Percentiles rank a stretch among this genome's conserved stretches.
These are phyloP conservation scores for Drosophila borborema DNA, from an alignment of 2,888 invertebrate species.

Conservation along the genomic window DNA sequence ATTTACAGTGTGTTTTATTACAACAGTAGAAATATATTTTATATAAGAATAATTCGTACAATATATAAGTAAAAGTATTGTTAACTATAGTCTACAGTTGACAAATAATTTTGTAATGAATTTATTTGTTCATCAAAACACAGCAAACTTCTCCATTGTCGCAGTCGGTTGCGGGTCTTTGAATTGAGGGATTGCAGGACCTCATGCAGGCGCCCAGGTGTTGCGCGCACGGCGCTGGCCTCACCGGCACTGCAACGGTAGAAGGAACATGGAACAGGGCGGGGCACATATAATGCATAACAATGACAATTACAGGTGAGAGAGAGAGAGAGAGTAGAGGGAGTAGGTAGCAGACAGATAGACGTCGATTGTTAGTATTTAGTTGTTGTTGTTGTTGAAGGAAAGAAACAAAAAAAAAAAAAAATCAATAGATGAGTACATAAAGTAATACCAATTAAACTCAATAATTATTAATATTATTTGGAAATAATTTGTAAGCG, in stretches of 20 bases:
- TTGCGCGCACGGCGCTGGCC: slow-evolving; percentile 82
- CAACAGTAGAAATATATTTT: slow-evolving; percentile 59
- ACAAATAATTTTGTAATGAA: slow-evolving; percentile 19
- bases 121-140: slow-evolving; percentile 68
- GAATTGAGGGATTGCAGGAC: slow-evolving; percentile 69
- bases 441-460: slow-evolving; percentile 49
- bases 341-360: slow-evolving; percentile 16
- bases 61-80: slow-evolving; percentile 67
- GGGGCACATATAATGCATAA: slow-evolving; percentile 25
- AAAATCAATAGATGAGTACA: slow-evolving; percentile 40
- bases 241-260: slow-evolving; percentile 77
- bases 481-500: slow-evolving; percentile 30
- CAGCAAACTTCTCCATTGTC: slow-evolving; percentile 82
- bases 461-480: slow-evolving; percentile 32
- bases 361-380: slow-evolving; percentile 33
- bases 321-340: slow-evolving; percentile 9
- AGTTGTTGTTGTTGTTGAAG: slow-evolving; percentile 24
- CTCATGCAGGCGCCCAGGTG: slow-evolving; percentile 82
- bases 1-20: slow-evolving; percentile 75
- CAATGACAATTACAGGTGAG: slow-evolving; percentile 29
- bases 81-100: slow-evolving; percentile 66
- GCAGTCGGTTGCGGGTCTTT: slow-evolving; percentile 83
- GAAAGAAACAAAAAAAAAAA: slow-evolving; percentile 3
- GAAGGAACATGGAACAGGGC: slow-evolving; percentile 3
- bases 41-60: slow-evolving; percentile 61